Evolutionary conservation across 2,888 invertebrate species (phyloP), one percentile per base, ranked within the genome.

Genomic region (Piscicola geometra): DNA sequence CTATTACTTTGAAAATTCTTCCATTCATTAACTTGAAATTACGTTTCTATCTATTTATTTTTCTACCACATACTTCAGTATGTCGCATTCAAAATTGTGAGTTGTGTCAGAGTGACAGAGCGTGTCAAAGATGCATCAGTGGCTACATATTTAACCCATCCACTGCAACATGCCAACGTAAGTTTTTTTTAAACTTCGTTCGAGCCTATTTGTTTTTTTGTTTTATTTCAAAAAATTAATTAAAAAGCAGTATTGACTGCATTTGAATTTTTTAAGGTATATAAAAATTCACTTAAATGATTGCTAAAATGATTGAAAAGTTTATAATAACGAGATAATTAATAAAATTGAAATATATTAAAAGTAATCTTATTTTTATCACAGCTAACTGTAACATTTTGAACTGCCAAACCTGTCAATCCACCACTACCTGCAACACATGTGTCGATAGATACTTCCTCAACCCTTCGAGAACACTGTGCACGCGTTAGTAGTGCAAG

Each of bases 351-450:
- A n/a, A n/a, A n/a, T n/a, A n/a, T n/a, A n/a, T n/a, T n/a, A n/a
- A n/a, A n/a, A n/a, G n/a, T n/a, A n/a, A n/a, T n/a, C n/a, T n/a
- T n/a, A n/a, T n/a, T n/a, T n/a, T n/a, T n/a, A n/a, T n/a, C n/a
- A n/a, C n/a, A 71, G 71, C 71, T 52, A 50, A 47, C 28, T 71
- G 71, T 52, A 71, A 52, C 32, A 50, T 71, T 25, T 15, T 32
- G 30, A 71, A 71, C 71, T 71, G 71, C 30, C 52, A 52, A 50
- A 52, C 1, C n/a, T 71, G 71, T 32, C 30, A 41, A 12, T 30
- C 25, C 12, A 52, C 32, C 30, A 71, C 28, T 30, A 52, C 32
- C 28, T 71, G 71, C n/a, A 18, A 28, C 25, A 30, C 52, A 12
- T 71, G 71, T 50, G 50, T 47, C 1, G 18, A 41, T 25, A 18